Base-by-base conservation (phyloP, 2,797 vertebrate genomes). In the Scomberomorus guttatus region DNA sequence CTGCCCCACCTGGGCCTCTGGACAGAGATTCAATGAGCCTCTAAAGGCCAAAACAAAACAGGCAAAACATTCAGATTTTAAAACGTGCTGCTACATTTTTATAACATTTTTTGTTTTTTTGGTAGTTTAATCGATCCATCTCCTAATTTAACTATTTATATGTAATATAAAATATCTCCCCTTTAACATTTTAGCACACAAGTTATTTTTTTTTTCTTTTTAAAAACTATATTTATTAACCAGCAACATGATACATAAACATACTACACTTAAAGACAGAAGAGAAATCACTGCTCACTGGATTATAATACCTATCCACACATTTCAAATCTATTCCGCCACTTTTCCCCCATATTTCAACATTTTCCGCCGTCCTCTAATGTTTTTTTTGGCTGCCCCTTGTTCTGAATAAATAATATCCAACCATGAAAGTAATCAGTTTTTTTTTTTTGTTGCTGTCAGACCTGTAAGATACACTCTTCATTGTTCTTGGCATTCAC, bases 1-100 rank as follows among this genome's bases (percentile, higher is more conserved):
- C 82, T 3, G 67, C 75, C 56, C 75, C 77, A 74, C 86, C 79
- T 63, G 77, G 32, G 79, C 79, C 71, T 77, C 75, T 46, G 79
- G 77, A 81, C 79, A 18, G 52, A 3, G 17, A 54, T 20, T 74
- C 46, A 54, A 11, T 0, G 39, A 74, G 68, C 22, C 18, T 29
- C 25, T 8, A 63, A 86, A 78, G 71, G 75, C 72, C 60, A 75
- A 61, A 15, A 42, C 20, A 2, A 52, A 58, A 48, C 13, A 39
- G 29, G 9, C 0, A 2, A n/a, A 2, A 57, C 32, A 58, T 27
- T n/a, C 61, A 57, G 48, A 24, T 29, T 34, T 2, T 0, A 52
- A 52, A 69, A 20, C 42, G 1, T 13, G 20, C 0, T 2, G 2
- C 14, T 18, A 60, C 18, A n/a, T 3, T 34, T 32, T 10, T 27